phyloP scores from a whole-genome alignment of 2,888 invertebrate genomes.

The Heliconius ismenius region DNA sequence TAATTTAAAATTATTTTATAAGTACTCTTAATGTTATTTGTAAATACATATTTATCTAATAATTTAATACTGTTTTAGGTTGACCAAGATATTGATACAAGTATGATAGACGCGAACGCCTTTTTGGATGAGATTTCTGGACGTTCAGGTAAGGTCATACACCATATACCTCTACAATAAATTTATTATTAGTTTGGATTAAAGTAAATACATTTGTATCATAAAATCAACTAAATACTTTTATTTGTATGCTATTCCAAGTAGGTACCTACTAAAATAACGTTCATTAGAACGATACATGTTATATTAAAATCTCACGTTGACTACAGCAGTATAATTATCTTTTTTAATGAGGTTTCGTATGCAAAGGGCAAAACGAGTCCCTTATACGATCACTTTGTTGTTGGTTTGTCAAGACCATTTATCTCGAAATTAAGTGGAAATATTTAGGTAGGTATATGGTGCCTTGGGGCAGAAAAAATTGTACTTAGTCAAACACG shows the following conservation, averaged over 20 bases:
- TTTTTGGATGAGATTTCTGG: slow-evolving; percentile 85
- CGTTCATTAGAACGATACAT: too few relatives aligned
- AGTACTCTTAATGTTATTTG: neutral
- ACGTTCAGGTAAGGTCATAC: slow-evolving; percentile 58
- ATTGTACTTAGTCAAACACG: too few relatives aligned
- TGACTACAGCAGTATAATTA: neutral
- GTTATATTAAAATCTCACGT: neutral
- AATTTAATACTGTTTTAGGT: slow-evolving; percentile 60
- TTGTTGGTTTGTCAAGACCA: too few relatives aligned
- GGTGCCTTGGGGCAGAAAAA: too few relatives aligned
- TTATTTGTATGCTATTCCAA: neutral
- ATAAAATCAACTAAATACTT: too few relatives aligned
- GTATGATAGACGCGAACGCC: slow-evolving; percentile 80
- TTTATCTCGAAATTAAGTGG: too few relatives aligned
- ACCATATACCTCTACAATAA: neutral
- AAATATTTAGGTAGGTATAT: too few relatives aligned
- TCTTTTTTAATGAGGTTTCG: too few relatives aligned
- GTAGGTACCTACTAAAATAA: neutral
- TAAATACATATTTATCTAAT: neutral
- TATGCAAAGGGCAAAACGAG: too few relatives aligned
- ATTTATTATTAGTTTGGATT: neutral
- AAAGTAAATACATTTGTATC: too few relatives aligned
- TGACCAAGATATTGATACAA: slow-evolving; percentile 82
- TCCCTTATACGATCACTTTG: too few relatives aligned
- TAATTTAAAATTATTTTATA: too few relatives aligned